Evolutionary conservation across 2,888 invertebrate species (phyloP).

Genomic region (Zelleria hepariella): DNA sequence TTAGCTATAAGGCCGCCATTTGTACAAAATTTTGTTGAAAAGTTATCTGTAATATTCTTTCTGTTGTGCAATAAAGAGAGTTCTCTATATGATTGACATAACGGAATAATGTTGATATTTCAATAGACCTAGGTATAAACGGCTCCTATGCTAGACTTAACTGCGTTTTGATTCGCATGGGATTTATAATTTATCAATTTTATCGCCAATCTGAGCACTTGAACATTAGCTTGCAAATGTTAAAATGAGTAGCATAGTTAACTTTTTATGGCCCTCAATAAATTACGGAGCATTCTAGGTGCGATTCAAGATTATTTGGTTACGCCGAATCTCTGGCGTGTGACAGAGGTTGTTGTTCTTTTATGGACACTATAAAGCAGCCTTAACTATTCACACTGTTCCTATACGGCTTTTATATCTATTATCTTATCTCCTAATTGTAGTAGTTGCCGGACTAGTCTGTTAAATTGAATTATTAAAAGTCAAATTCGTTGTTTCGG

Average conservation of each 20-base stretch:
- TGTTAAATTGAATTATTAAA: constrained; percentile 3
- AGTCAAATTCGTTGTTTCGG: not conserved
- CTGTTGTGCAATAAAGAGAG: too few species aligned
- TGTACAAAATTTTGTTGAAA: too few species aligned
- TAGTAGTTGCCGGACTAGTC: constrained; percentile 39
- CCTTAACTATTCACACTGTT: constrained; percentile 54
- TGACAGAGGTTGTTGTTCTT: constrained; percentile 35
- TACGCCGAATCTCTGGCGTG: constrained; percentile 22
- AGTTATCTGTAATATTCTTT: too few species aligned
- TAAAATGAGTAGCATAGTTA: constrained; percentile 21
- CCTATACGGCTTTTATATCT: constrained; percentile 54
- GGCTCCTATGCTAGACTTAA: not conserved
- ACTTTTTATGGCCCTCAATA: constrained; percentile 28
- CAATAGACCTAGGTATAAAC: not conserved
- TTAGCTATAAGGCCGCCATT: too few species aligned
- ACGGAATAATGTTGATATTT: constrained; percentile 1
- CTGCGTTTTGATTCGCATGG: not conserved
- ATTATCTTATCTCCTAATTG: constrained; percentile 49
- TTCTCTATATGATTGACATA: not conserved
- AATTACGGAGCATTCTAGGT: constrained; percentile 23
- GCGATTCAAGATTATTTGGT: constrained; percentile 26
- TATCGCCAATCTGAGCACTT: constrained; percentile 12
- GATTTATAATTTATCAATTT: constrained; percentile 10
- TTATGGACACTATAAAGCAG: constrained; percentile 47
- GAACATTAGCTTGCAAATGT: constrained; percentile 18